phyloP scores from a whole-genome alignment of 2,113 vertebrate genomes.

The Chunga burmeisteri region DNA sequence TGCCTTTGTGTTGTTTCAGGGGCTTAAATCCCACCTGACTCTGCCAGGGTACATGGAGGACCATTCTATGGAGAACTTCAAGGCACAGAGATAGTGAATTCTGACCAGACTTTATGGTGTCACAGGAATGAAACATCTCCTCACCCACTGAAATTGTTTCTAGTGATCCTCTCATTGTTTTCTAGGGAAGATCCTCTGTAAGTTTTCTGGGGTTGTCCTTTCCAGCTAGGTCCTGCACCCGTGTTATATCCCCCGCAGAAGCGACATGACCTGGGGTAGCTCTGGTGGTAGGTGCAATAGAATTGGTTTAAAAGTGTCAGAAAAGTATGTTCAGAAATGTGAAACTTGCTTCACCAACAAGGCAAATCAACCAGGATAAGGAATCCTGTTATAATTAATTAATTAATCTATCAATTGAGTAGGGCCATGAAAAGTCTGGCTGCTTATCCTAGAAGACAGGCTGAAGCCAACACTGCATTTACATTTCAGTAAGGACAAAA shows the following conservation, averaged over 20 bases:
- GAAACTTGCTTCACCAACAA: not conserved
- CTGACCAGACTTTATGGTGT: not conserved
- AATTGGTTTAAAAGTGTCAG: not conserved
- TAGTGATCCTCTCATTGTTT: not conserved
- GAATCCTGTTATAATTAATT: not conserved
- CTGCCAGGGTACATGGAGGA: not conserved
- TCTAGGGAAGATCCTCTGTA: not conserved
- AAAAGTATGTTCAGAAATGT: not conserved
- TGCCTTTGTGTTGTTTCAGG: not conserved
- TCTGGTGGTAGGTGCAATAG: not conserved
- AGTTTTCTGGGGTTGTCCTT: not conserved
- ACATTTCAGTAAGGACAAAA: not conserved
- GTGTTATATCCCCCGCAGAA: not conserved
- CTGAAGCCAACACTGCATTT: not conserved
- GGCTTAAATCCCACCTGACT: not conserved
- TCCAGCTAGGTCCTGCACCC: not conserved
- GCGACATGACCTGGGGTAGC: no score
- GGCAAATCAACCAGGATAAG: not conserved
- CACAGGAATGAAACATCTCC: not conserved
- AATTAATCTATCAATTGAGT: not conserved
- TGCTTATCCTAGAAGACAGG: not conserved
- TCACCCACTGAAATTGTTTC: not conserved
- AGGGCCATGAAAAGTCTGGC: not conserved
- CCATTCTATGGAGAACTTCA: not conserved
- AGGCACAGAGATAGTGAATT: not conserved